These are phyloP conservation scores for Sericinus montela DNA, from an alignment of 2,888 invertebrate genomes.

Conservation along the genomic window DNA sequence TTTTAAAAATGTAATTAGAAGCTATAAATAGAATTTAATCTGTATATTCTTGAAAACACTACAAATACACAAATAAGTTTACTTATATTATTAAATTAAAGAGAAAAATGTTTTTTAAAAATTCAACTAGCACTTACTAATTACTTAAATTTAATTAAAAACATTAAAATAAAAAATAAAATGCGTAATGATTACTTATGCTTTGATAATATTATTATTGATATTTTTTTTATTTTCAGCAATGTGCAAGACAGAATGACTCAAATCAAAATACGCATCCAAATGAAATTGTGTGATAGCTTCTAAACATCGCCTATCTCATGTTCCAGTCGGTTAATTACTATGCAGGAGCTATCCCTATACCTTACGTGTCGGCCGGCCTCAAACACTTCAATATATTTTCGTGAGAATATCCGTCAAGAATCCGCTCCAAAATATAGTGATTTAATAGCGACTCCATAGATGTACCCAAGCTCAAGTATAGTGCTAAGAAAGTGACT, in stretches of 20 bases:
- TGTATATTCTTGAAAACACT: too few species aligned
- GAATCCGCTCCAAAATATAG: constrained; percentile 34
- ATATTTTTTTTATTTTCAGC: constrained; percentile 68
- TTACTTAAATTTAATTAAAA: too few species aligned
- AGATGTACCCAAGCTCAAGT: constrained; percentile 40
- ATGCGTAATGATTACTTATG: too few species aligned
- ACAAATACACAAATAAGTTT: too few species aligned
- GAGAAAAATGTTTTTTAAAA: too few species aligned
- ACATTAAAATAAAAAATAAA: too few species aligned
- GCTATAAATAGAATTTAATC: too few species aligned
- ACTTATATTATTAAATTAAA: too few species aligned
- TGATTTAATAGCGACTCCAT: constrained; percentile 38
- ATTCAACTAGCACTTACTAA: too few species aligned
- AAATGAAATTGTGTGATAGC: constrained; percentile 92
- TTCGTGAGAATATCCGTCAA: constrained; percentile 49
- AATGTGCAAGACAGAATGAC: constrained; percentile 88
- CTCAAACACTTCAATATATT: constrained; percentile 66
- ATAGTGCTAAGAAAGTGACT: constrained; percentile 35
- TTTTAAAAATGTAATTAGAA: too few species aligned
- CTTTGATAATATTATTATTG: too few species aligned
- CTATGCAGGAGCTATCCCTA: constrained; percentile 69
- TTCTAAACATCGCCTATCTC: constrained; percentile 83
- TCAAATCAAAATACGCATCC: constrained; percentile 91
- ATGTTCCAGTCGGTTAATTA: constrained; percentile 82
- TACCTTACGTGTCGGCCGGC: constrained; percentile 66